A percentile compares a stretch with the other conserved stretches of the same genome.
phyloP scores from a whole-genome alignment of 2,888 invertebrate genomes.

The Deilephila elpenor region DNA sequence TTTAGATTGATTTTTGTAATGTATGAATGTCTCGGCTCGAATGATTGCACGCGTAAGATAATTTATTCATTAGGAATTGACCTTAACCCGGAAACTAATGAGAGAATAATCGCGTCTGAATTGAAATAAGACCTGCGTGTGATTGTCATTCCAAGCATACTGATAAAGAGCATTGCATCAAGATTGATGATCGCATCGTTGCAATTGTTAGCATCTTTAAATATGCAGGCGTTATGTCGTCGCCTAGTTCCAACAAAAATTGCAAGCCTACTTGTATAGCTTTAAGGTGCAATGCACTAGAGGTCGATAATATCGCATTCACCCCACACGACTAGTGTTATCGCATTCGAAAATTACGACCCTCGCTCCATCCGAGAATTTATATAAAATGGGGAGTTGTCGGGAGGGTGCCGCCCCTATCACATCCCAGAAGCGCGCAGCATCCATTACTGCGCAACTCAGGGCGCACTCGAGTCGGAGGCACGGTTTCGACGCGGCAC shows the following conservation, averaged over 20 bases:
- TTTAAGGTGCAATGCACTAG: not conserved
- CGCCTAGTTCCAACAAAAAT: constrained; percentile 26
- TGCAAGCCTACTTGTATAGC: not conserved
- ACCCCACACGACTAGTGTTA: not conserved
- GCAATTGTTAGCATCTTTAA: not conserved
- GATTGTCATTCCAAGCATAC: constrained; percentile 1
- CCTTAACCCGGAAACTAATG: not conserved
- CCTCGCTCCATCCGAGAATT: constrained; percentile 68
- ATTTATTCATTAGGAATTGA: not conserved
- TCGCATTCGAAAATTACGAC: constrained; percentile 43
- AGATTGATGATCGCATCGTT: not conserved
- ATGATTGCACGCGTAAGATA: not conserved
- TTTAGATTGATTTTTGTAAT: not conserved
- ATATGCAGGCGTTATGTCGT: not conserved
- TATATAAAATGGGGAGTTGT: constrained; percentile 65
- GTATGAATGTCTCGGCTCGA: too few relatives aligned
- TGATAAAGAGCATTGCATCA: not conserved
- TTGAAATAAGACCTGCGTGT: not conserved
- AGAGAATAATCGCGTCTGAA: not conserved
- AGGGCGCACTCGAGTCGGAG: constrained; percentile 64
- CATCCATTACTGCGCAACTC: constrained; percentile 82
- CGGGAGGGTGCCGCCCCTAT: constrained; percentile 75
- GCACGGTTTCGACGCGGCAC: constrained; percentile 66
- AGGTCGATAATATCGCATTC: constrained; percentile 17
- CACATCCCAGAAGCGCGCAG: constrained; percentile 68